Base-by-base conservation (phyloP, 1,140 invertebrate species). In the Tachypleus tridentatus region DNA sequence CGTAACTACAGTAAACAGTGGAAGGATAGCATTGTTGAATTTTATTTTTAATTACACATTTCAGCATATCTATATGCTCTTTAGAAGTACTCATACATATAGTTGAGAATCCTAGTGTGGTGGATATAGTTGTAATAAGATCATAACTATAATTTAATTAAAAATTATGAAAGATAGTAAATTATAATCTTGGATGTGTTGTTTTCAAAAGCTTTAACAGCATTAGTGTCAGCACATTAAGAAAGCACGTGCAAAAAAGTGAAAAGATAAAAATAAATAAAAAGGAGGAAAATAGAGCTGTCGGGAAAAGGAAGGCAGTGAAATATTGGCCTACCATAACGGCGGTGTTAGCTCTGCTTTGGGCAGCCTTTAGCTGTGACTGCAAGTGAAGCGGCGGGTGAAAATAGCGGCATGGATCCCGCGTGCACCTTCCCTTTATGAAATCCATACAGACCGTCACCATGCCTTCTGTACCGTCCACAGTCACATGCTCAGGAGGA, bases 401-500 rank as follows among this genome's bases (percentile, higher is more conserved):
- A 86, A 92, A 93, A 89, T 93, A 93, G 86, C 89, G 88, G 87
- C 91, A 93, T 84, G 89, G 89, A 82, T 91, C 88, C 83, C 90
- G 89, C 85, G 88, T 86, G 86, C 91, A 93, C 84, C 90, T 87
- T 82, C 90, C 89, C 86, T 94, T 95, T 84, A 95, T 88, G 84
- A 91, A 91, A 85, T 96, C 92, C 91, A 96, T 95, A 89, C 92
- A 96, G 84, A 96, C 92, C 82, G 91, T 94, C 83, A 95, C 79
- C 65, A 76, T 88, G 85, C 91, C 91, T 85, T 93, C 91, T 82
- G 91, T 88, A 82, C 88, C 87, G 83, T 89, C 87, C 83, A 88
- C 82, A 60, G 71, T 70, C 67, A 91, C 88, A 82, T 88, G 86
- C 80, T 93, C 89, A 81, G 91, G 87, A 82, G 93, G 92, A 85